phyloP scores from a whole-genome alignment of 2,113 vertebrate species.

The Seriola rivoliana region DNA sequence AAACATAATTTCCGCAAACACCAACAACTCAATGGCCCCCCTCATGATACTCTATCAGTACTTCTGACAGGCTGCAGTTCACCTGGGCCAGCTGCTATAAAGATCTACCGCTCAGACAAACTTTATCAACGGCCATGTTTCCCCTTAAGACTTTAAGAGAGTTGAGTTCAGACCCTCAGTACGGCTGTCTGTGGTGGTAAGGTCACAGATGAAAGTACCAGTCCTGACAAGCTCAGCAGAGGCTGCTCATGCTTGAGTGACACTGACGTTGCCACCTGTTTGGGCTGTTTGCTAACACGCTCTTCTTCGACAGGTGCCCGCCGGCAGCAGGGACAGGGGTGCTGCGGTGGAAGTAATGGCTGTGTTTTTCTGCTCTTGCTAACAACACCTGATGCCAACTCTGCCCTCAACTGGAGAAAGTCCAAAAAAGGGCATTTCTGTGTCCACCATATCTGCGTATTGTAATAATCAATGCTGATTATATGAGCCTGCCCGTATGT shows the following conservation, averaged over 20 bases:
- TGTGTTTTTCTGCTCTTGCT: slow-evolving; percentile 38
- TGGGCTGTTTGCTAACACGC: slow-evolving; percentile 66
- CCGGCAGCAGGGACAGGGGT: slow-evolving; percentile 37
- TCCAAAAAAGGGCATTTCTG: slow-evolving; percentile 30
- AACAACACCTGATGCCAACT: slow-evolving; percentile 69
- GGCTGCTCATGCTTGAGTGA: slow-evolving; percentile 59
- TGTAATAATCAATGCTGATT: slow-evolving; percentile 18
- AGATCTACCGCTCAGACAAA: slow-evolving; percentile 6
- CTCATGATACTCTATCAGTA: background rate
- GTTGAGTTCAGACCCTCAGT: slow-evolving; percentile 6
- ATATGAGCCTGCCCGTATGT: background rate
- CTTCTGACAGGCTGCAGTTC: background rate
- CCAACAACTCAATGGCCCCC: background rate
- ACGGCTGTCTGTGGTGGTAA: slow-evolving; percentile 44
- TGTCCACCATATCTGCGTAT: background rate
- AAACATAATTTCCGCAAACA: background rate
- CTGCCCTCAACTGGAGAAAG: slow-evolving; percentile 18
- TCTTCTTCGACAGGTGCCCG: slow-evolving; percentile 62
- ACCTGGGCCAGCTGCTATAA: background rate
- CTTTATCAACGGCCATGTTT: background rate
- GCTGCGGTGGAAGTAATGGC: slow-evolving; percentile 66
- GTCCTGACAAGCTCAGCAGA: slow-evolving; percentile 61
- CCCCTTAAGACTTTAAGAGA: background rate
- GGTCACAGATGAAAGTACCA: slow-evolving; percentile 53
- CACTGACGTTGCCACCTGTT: slow-evolving; percentile 71